Evolutionary conservation across 2,113 vertebrate species (phyloP), one percentile per base, ranked within the genome.

Genomic region (Glareola pratincola): DNA sequence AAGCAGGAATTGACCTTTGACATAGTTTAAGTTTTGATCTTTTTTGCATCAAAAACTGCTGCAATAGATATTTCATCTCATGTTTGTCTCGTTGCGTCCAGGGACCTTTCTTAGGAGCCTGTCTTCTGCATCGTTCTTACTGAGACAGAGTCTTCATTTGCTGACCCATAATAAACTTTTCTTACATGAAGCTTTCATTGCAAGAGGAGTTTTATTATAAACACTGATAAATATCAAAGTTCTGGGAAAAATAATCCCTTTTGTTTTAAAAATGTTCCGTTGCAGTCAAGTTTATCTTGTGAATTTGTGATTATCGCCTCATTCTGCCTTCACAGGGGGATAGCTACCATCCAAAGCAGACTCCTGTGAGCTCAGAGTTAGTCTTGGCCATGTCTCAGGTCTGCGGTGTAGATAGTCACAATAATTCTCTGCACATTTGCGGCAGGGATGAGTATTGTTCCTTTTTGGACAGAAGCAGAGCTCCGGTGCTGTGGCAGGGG

Each of bases 1-100:
- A 81, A 85, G 17, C 37, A 57, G 34, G 27, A 88, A 48, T 20
- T 91, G 53, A 29, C 77, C 84, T 94, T 82, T 92, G 45, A 57
- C 85, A 63, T 16, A 56, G 18, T 80, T 87, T 62, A 81, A 77
- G n/a, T 90, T 96, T 91, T 92, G 77, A 76, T 95, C 48, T 72
- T 64, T 91, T 89, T 41, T 85, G 22, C 45, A 27, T 86, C 71
- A 78, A 51, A 78, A 83, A 62, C 39, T 89, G n/a, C 54, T 86
- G 62, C 32, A 85, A 1, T 4, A 91, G n/a, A 4, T 62, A 57
- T 72, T 86, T 94, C 30, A 75, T 68, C 41, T 91, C 30, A 18
- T 43, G 5, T 62, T 23, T 54, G 34, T 73, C 50, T 94, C 2
- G 0, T 64, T 91, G 45, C 57, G 74, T 50, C 21, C 41, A 63